Evolutionary conservation across 23 tunicate species (phyloP).

Genomic region (Styela clava): DNA sequence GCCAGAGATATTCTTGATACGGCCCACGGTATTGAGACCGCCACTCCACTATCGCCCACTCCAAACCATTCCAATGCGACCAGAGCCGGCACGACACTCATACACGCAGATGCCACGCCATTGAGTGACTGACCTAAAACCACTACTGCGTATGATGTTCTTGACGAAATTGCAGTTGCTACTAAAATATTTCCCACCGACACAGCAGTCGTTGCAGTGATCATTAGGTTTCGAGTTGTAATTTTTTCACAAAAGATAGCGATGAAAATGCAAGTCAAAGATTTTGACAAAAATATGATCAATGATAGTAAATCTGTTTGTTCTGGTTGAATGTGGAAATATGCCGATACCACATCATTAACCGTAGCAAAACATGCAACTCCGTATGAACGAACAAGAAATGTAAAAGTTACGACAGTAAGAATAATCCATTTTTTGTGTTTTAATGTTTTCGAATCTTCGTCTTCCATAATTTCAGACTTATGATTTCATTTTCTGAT

Average conservation of each 20-base stretch:
- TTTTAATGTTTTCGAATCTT: no score
- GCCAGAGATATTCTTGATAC: not conserved
- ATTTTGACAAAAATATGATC: not conserved
- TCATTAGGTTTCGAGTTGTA: not conserved
- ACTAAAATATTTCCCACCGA: not conserved
- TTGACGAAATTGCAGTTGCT: not conserved
- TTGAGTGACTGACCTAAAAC: constrained; percentile 2
- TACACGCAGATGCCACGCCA: not conserved
- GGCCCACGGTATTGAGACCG: constrained; percentile 7
- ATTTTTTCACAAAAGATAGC: constrained; percentile 5
- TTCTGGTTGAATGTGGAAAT: not conserved
- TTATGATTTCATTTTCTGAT: no score
- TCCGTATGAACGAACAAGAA: constrained; percentile 4
- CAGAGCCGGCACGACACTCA: not conserved
- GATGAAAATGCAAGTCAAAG: not conserved
- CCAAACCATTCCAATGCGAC: not conserved
- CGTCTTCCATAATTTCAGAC: no score
- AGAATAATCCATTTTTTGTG: constrained; percentile 12
- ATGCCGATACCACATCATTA: not conserved
- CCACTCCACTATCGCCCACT: not conserved
- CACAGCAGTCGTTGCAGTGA: not conserved
- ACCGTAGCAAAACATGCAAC: not conserved
- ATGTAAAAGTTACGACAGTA: not conserved
- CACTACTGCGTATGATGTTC: not conserved
- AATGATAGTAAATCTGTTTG: not conserved